Evolutionary conservation across 2,113 vertebrate species (phyloP).

Genomic region (Phoxinus phoxinus): DNA sequence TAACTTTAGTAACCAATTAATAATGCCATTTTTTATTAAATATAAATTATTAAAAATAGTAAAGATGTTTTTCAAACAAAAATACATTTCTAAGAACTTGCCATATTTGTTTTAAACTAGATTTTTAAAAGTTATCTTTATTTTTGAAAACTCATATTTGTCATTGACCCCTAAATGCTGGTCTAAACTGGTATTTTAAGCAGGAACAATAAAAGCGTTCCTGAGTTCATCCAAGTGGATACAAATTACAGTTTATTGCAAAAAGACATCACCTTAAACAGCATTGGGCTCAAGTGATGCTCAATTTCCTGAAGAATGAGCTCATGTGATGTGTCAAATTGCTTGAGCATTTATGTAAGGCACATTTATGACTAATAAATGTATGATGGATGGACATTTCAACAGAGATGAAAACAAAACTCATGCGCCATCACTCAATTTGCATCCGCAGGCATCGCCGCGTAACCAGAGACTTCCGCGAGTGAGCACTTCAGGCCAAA

Average conservation of each 20-base stretch:
- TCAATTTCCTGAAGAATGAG: conserved; percentile 5
- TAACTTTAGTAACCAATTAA: too few relatives aligned
- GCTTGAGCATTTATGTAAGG: conserved; percentile 1
- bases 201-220: background rate
- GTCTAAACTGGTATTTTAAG: background rate
- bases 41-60: too few relatives aligned
- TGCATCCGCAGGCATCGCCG: conserved; percentile 14
- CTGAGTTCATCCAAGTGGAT: background rate
- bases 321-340: conserved; percentile 5
- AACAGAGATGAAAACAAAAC: conserved; percentile 23
- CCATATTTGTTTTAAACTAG: background rate
- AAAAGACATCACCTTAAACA: conserved; percentile 24
- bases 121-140: background rate
- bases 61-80: too few relatives aligned
- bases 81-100: too few relatives aligned
- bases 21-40: too few relatives aligned
- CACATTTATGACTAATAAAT: conserved; percentile 37
- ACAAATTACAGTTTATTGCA: conserved; percentile 6
- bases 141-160: background rate
- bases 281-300: background rate
- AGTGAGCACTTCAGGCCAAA: conserved; percentile 40
- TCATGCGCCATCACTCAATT: background rate
- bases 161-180: background rate
- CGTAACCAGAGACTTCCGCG: conserved; percentile 31
- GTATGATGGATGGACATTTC: conserved; percentile 22